These are phyloP conservation scores for Drosophila kambysellisi DNA, from an alignment of 2,888 invertebrate species.

Conservation along the genomic window DNA sequence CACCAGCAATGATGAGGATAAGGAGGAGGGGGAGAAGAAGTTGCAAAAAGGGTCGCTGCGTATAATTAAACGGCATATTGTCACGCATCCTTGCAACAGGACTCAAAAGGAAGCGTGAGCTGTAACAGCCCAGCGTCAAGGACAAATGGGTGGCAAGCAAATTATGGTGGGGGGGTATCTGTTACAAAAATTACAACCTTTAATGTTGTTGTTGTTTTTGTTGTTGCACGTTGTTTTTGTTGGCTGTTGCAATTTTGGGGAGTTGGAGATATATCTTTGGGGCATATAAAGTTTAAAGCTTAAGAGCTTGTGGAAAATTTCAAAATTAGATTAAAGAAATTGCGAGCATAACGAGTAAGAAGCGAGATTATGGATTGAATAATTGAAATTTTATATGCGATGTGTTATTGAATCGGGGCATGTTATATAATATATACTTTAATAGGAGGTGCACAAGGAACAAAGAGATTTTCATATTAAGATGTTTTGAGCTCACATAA, in stretches of 20 bases:
- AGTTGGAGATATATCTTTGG: not conserved
- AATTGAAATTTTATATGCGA: constrained; percentile 12
- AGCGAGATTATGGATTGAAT: constrained; percentile 3
- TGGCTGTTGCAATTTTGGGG: constrained; percentile 9
- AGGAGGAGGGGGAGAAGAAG: not conserved
- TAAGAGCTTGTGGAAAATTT: constrained; percentile 7
- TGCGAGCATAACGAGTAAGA: constrained; percentile 5
- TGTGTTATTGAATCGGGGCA: not conserved
- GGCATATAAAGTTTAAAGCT: not conserved
- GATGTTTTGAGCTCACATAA: too few species aligned
- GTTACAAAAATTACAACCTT: constrained; percentile 24
- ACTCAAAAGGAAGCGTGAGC: not conserved
- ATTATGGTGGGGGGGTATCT: constrained; percentile 8
- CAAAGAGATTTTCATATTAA: not conserved
- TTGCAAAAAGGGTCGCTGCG: constrained; percentile 66
- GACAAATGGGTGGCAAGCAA: constrained; percentile 40
- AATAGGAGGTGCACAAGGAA: not conserved
- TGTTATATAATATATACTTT: not conserved
- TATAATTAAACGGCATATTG: constrained; percentile 81
- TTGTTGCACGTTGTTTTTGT: constrained; percentile 29
- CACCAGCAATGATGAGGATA: constrained; percentile 13
- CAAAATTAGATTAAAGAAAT: constrained; percentile 30
- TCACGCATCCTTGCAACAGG: constrained; percentile 68
- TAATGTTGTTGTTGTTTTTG: constrained; percentile 2
- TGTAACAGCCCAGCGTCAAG: constrained; percentile 28